Evolutionary conservation across 2,888 invertebrate species (phyloP).

Genomic region (Cancer borealis): DNA sequence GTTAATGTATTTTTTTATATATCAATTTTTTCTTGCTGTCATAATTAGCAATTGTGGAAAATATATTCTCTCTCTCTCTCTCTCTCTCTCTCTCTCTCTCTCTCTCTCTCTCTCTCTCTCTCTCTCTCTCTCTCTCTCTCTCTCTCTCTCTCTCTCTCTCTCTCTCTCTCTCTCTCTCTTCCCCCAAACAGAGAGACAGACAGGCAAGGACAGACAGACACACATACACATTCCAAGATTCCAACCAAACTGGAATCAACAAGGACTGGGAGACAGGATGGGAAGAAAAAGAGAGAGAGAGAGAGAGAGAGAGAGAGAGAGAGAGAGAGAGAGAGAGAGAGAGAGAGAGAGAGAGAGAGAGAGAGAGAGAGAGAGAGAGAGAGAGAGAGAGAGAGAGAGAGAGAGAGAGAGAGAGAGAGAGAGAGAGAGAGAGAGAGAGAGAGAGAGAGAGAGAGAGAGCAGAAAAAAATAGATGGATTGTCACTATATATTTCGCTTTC

Average conservation of each 20-base stretch:
- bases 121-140: not conserved
- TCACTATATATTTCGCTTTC: not conserved
- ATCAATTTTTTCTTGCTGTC: too few species aligned
- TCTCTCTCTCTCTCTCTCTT: conserved; percentile 48
- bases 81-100: not conserved
- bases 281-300: not conserved
- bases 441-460: not conserved
- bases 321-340: conserved; percentile 22
- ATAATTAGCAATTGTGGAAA: not conserved
- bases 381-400: conserved; percentile 36
- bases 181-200: not conserved
- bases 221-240: not conserved
- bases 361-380: conserved; percentile 35
- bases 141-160: not conserved
- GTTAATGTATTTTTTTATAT: too few species aligned
- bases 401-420: conserved; percentile 21
- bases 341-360: conserved; percentile 31
- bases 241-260: not conserved
- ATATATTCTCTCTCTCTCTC: not conserved
- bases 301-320: conserved; percentile 13
- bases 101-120: not conserved
- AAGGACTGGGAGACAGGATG: not conserved
- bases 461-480: not conserved
- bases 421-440: not conserved
- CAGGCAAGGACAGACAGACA: not conserved